phyloP scores from a whole-genome alignment of 2,888 invertebrate genomes.

The Erebia palarica region DNA sequence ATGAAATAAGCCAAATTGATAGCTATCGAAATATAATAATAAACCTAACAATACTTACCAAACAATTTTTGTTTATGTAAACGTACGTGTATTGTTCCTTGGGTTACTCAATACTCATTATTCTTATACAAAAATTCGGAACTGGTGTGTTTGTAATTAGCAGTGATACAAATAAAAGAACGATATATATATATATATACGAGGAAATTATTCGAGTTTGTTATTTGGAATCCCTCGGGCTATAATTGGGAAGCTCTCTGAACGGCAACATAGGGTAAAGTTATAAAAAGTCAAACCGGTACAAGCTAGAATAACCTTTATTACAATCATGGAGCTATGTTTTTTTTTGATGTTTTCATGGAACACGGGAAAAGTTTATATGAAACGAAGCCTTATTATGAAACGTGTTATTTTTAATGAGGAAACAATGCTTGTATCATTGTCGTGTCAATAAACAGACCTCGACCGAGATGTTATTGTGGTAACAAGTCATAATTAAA shows the following conservation, averaged over 20 bases:
- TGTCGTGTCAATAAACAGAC: constrained; percentile 15
- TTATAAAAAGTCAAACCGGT: constrained; percentile 18
- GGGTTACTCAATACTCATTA: constrained; percentile 5
- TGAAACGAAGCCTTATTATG: constrained; percentile 11
- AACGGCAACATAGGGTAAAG: constrained; percentile 6
- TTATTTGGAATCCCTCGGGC: constrained; percentile 56
- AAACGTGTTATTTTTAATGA: constrained; percentile 28
- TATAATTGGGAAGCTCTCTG: constrained; percentile 48
- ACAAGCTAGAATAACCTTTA: constrained; percentile 23
- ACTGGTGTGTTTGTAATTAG: constrained; percentile 54
- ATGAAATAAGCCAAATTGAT: no score
- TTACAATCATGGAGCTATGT: constrained; percentile 16
- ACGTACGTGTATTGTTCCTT: constrained; percentile 4
- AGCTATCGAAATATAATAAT: no score
- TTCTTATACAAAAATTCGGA: constrained; percentile 21
- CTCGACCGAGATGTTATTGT: constrained; percentile 5
- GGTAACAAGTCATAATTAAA: no score
- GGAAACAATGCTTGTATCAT: constrained; percentile 9
- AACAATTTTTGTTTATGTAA: background rate
- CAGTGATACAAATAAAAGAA: constrained; percentile 55
- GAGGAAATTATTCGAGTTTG: constrained; percentile 61
- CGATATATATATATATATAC: constrained; percentile 41
- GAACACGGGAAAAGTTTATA: background rate
- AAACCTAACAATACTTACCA: no score
- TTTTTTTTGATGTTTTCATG: constrained; percentile 5